phyloP scores from a whole-genome alignment of 2,888 invertebrate species.

The Xestia rhomboidea region DNA sequence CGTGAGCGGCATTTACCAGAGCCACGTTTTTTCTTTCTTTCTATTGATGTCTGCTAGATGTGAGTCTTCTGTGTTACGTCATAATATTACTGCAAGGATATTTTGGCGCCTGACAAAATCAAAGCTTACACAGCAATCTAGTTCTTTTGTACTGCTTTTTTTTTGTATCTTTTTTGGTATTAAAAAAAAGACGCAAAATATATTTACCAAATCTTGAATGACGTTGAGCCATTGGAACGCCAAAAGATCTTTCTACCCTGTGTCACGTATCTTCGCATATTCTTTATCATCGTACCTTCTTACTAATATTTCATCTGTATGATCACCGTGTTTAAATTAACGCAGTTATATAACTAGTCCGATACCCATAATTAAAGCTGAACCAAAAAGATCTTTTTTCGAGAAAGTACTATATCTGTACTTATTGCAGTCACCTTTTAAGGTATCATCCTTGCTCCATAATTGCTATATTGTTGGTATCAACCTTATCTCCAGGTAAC shows the following conservation, averaged over 20 bases:
- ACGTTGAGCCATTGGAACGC: background rate
- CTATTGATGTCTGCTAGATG: background rate
- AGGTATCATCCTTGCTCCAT: no score
- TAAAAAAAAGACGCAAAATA: no score
- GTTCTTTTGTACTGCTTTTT: no score
- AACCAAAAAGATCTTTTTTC: background rate
- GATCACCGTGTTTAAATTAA: background rate
- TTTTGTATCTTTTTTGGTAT: no score
- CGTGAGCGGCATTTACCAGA: constrained; percentile 33
- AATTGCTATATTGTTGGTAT: background rate
- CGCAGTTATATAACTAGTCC: no score
- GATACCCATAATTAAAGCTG: background rate
- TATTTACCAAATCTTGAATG: no score
- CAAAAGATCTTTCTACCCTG: no score
- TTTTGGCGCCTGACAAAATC: background rate
- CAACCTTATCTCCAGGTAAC: background rate
- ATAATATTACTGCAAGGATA: background rate
- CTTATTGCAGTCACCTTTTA: background rate
- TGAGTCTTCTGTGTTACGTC: background rate
- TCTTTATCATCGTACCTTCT: background rate
- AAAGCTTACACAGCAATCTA: background rate
- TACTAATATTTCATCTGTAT: background rate
- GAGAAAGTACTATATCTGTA: background rate
- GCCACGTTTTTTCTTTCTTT: background rate
- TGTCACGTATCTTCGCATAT: background rate